These are phyloP conservation scores for Staurois parvus DNA, from an alignment of 2,797 vertebrate genomes.

Conservation along the genomic window DNA sequence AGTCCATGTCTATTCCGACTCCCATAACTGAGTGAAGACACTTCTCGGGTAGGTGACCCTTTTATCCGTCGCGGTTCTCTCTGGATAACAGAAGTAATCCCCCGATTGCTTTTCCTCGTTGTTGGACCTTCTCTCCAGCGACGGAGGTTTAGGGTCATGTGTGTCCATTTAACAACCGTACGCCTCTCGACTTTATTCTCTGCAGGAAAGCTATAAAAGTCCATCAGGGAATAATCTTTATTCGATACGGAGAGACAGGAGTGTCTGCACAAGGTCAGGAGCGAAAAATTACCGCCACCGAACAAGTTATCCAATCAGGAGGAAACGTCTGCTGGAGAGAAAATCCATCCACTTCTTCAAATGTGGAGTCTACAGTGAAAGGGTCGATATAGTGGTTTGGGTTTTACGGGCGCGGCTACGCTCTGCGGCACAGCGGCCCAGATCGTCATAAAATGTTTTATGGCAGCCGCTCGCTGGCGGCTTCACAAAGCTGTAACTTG, in stretches of 20 bases:
- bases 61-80: too few species aligned
- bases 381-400: constrained; percentile 11
- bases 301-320: background rate
- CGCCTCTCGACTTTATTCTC: too few species aligned
- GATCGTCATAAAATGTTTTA: constrained; percentile 25
- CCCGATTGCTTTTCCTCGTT: too few species aligned
- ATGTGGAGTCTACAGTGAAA: constrained; percentile 2
- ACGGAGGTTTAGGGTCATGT: too few species aligned
- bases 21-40: too few species aligned
- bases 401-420: background rate
- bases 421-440: background rate
- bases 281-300: background rate
- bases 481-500: constrained; percentile 6
- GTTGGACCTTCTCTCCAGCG: too few species aligned
- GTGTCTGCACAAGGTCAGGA: constrained; percentile 11
- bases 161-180: too few species aligned
- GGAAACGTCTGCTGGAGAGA: constrained; percentile 18
- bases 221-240: background rate
- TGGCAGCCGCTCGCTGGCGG: background rate
- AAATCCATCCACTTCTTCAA: constrained; percentile 14
- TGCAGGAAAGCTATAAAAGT: too few species aligned
- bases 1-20: too few species aligned
- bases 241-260: background rate
- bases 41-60: too few species aligned
- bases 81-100: too few species aligned